Percentiles rank a stretch among this genome's conserved stretches.
phyloP scores from a whole-genome alignment of 2,797 vertebrate species.

The Caiman crocodilus region DNA sequence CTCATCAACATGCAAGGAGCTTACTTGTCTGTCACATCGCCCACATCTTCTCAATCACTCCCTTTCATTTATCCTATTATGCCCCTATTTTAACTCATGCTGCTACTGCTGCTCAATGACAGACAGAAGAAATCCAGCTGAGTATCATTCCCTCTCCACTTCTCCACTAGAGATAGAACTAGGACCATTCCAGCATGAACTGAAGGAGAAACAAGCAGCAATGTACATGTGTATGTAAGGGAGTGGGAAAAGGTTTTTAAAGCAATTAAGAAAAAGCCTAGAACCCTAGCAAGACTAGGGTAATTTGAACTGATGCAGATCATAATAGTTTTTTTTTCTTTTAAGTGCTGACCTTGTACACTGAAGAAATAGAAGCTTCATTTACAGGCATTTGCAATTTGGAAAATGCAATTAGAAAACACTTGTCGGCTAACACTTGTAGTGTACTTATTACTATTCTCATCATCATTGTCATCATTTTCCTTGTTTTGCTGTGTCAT shows the following conservation, averaged over 20 bases:
- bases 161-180: background rate
- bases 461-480: conserved; percentile 68
- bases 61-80: conserved; percentile 79
- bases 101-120: conserved; percentile 66
- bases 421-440: conserved; percentile 60
- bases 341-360: background rate
- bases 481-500: conserved; percentile 51
- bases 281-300: background rate
- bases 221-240: background rate
- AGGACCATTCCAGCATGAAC: conserved; percentile 6
- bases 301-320: background rate
- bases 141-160: conserved; percentile 39
- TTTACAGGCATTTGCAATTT: conserved; percentile 51
- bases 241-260: background rate
- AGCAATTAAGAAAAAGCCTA: background rate
- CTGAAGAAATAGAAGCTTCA: conserved; percentile 43
- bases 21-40: conserved; percentile 79
- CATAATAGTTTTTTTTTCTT: conserved; percentile 16
- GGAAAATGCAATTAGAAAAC: conserved; percentile 39
- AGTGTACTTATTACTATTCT: conserved; percentile 53
- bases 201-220: background rate
- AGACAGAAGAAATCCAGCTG: conserved; percentile 71
- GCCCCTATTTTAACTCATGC: conserved; percentile 73
- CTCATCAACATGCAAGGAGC: conserved; percentile 81
- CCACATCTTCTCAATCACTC: conserved; percentile 82